Base-by-base conservation (phyloP, 2,888 invertebrate genomes). In the Aquatica leii region DNA sequence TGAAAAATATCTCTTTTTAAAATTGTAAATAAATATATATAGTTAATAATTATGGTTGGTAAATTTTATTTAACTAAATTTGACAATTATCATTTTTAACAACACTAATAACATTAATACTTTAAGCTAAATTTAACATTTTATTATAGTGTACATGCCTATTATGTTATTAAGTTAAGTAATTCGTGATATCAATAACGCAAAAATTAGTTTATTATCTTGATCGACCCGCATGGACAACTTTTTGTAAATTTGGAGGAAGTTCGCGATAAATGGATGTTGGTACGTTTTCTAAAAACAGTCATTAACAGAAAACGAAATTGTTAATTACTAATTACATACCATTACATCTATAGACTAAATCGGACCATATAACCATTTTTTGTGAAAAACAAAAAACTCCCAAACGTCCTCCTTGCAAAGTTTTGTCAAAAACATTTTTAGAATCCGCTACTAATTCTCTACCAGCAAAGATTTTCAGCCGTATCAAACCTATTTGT, bases 371-470 rank as follows among this genome's bases (percentile, higher is more conserved):
- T 77, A 97, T 97, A 77, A 98, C 95, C 90, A 91, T 94, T 81
- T 97, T 95, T 78, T 98, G 97, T 0, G 97, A 97, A 86, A 98
- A 98, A 76, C 97, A 97, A 84, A 96, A 96, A 6, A 98, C 97
- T 0, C 98, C 98, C 1, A 98, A 85, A 5, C 93, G 84, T 4
- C 98, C 98, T n/a, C 97, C 98, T 75, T 92, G 91, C n/a, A 97
- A 84, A 0, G 94, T 94, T 43, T 86, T 88, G 79, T 98, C 97
- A 76, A 91, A 96, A 2, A 97, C 87, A 78, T 97, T 97, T 3
- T 94, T 95, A 0, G 97, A 97, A 82, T 98, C 97, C 0, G 95
- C 91, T 0, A 98, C 91, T 72, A 95, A 84, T 9, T 71, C 66
- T 70, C 92, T 90, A 56, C 94, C 95, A 81, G 97, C 95, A 79